phyloP scores from a whole-genome alignment of 2,113 vertebrate species.

The Labeo rohita region DNA sequence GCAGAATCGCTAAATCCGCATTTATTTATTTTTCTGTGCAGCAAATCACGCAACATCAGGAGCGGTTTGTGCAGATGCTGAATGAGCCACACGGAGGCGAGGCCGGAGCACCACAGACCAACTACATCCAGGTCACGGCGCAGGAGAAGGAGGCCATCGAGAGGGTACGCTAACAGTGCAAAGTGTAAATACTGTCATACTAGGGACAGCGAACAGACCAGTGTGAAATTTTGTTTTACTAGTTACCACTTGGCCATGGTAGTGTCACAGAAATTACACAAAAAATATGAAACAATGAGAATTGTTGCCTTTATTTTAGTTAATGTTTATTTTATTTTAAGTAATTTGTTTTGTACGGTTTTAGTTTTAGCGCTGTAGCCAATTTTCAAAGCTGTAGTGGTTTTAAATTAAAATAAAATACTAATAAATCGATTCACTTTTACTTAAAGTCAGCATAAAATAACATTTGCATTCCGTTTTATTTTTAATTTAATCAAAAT shows the following conservation, averaged over 20 bases:
- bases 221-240: neutral
- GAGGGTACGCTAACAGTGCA: constrained; percentile 64
- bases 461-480: too few relatives aligned
- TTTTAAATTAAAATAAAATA: too few relatives aligned
- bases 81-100: constrained; percentile 75
- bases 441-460: neutral
- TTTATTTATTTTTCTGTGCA: constrained; percentile 50
- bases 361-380: too few relatives aligned
- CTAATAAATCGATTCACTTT: too few relatives aligned
- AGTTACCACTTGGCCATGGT: neutral
- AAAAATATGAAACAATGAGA: neutral
- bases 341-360: too few relatives aligned
- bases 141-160: constrained; percentile 83
- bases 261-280: neutral
- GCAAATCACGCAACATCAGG: constrained; percentile 82
- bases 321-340: too few relatives aligned
- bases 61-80: constrained; percentile 80
- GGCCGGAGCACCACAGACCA: constrained; percentile 66
- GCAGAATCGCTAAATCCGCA: neutral
- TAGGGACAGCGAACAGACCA: neutral
- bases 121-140: constrained; percentile 81
- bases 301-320: too few relatives aligned
- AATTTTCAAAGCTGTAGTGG: too few relatives aligned
- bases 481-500: too few relatives aligned
- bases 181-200: neutral